These are phyloP conservation scores for Arvicanthis niloticus DNA, from an alignment of 2,113 vertebrate species.

Conservation along the genomic window DNA sequence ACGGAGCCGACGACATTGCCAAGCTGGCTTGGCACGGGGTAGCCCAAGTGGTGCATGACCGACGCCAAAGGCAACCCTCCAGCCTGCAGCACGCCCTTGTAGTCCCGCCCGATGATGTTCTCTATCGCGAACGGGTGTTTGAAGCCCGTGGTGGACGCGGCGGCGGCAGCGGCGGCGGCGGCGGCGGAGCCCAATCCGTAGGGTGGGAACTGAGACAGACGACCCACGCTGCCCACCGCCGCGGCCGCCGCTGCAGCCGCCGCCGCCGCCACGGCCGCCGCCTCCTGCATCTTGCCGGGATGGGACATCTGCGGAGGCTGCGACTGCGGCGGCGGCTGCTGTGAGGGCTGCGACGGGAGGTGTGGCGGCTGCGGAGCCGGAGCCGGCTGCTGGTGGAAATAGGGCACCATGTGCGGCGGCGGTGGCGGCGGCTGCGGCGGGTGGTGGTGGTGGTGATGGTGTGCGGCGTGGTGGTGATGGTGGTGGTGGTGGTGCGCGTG, in stretches of 20 bases:
- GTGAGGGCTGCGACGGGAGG: conserved; percentile 89
- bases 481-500: conserved; percentile 88
- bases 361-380: conserved; percentile 70
- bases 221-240: conserved; percentile 87
- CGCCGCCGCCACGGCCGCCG: conserved; percentile 82
- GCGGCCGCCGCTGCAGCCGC: conserved; percentile 84
- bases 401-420: conserved; percentile 92
- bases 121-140: conserved; percentile 97
- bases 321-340: conserved; percentile 81
- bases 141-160: conserved; percentile 89
- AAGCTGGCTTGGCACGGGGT: conserved; percentile 94
- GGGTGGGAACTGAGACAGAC: conserved; percentile 93
- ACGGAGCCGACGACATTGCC: conserved; percentile 94
- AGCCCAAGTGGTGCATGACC: conserved; percentile 96
- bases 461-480: conserved; percentile 89
- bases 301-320: conserved; percentile 70
- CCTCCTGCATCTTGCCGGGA: conserved; percentile 81
- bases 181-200: conserved; percentile 81
- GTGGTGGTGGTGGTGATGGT: conserved; percentile 89
- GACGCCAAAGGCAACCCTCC: conserved; percentile 95
- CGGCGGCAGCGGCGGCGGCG: conserved; percentile 74
- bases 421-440: conserved; percentile 79
- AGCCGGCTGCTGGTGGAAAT: conserved; percentile 91
- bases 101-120: conserved; percentile 96
- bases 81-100: conserved; percentile 94